Conservation (phyloP, 2,797 vertebrate genomes). For the Coluber constrictor region DNA sequence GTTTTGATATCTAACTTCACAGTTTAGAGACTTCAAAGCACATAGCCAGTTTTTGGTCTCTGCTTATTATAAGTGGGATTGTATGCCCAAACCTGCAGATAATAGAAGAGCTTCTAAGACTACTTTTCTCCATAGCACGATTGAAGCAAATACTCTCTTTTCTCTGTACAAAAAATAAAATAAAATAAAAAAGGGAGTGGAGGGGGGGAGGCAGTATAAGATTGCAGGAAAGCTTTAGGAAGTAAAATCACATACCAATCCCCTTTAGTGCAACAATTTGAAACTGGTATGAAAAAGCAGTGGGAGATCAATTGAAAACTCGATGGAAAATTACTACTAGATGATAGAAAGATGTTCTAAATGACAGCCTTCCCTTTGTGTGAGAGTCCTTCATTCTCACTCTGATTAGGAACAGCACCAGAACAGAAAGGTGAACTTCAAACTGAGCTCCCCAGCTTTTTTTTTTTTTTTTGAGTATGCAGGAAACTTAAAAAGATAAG, state of each 20-base stretch:
- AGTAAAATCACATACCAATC: neutral
- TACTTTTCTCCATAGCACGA: neutral
- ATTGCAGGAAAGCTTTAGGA: neutral
- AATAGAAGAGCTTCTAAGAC: neutral
- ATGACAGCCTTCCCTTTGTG: conserved; percentile 21
- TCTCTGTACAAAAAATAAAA: neutral
- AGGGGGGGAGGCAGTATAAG: neutral
- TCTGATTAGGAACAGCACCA: conserved; percentile 10
- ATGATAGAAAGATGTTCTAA: conserved; percentile 25
- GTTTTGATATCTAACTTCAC: neutral
- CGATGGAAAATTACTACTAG: conserved; percentile 13
- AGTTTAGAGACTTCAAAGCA: neutral
- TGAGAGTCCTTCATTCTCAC: conserved; percentile 14
- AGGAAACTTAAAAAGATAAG: neutral
- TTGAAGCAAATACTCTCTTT: neutral
- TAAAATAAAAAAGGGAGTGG: too few species aligned
- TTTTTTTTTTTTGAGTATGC: neutral
- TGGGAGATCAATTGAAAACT: conserved; percentile 29
- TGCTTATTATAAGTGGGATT: neutral
- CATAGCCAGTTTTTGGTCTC: neutral
- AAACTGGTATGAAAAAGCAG: conserved; percentile 20
- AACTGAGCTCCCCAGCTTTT: neutral
- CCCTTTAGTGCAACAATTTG: conserved; percentile 23
- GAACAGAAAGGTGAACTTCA: conserved; percentile 11
- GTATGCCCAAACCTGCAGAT: neutral